Percentiles rank a stretch among this genome's conserved stretches.
These are phyloP conservation scores for Ceratina japonica DNA, from an alignment of 1,140 invertebrate genomes.

Conservation along the genomic window DNA sequence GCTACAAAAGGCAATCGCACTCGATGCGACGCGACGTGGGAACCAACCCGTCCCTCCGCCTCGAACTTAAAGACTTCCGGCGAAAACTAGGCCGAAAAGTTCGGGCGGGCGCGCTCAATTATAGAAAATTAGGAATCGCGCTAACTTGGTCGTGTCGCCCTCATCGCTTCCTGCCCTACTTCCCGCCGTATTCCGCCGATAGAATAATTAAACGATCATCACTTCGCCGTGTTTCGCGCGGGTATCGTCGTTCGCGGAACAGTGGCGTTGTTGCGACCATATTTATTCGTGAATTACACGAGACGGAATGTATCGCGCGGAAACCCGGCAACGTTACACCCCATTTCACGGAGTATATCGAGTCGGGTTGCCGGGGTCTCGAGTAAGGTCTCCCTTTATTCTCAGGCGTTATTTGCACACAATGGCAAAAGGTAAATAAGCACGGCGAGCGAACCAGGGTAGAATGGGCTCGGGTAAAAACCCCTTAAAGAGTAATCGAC, in stretches of 20 bases:
- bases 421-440: slow-evolving; percentile 8
- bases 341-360: neutral
- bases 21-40: neutral
- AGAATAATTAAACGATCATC: neutral
- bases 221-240: too few relatives aligned
- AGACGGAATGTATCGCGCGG: too few relatives aligned
- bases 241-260: too few relatives aligned
- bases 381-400: neutral
- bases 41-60: slow-evolving; percentile 13
- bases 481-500: slow-evolving; percentile 25
- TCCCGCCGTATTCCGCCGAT: neutral
- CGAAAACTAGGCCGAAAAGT: slow-evolving; percentile 26
- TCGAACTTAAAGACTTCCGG: slow-evolving; percentile 11
- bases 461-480: slow-evolving; percentile 20
- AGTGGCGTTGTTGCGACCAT: too few relatives aligned
- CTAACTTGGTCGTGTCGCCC: neutral
- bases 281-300: too few relatives aligned
- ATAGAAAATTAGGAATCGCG: slow-evolving; percentile 29
- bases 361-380: neutral
- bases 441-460: neutral
- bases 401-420: slow-evolving; percentile 31
- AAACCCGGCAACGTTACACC: neutral
- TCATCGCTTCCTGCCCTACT: slow-evolving; percentile 13
- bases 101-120: slow-evolving; percentile 2
- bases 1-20: neutral